Base-by-base conservation (phyloP, 2,113 vertebrate species). In the Silurus asotus region DNA sequence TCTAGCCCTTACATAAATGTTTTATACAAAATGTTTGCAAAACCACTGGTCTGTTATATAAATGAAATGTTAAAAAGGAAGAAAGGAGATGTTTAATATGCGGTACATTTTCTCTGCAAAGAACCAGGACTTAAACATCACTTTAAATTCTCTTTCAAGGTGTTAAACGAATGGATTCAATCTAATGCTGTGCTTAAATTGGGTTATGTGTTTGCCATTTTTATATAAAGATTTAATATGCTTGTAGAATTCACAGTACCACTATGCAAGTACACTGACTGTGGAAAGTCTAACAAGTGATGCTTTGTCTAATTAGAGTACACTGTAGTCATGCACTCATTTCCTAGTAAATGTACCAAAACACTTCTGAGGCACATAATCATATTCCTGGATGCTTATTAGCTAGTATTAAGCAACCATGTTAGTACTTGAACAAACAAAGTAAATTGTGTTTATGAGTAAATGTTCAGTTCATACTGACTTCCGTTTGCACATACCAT, bases 1-100 rank as follows among this genome's bases (percentile, higher is more conserved):
- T 78, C 74, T 56, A 55, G 55, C 23, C 23, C 51, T 77, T 25
- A 25, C 8, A 28, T 77, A 8, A 49, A 76, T 48, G 53, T 53
- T 49, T 37, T 37, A 37, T n/a, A 76, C 13, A 11, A 1, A 28
- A 55, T 76, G 74, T 23, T 76, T 25, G 23, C 2, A 76, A 76
- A 76, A 6, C 23, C 51, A 76, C 1, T 6, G 55, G 74, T 37
- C 15, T 58, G 55, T 20, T 59, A 79, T 59, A 8, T 8, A 79
- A 58, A 59, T 79, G 1, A 19, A 58, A 59, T 19, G 17, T 37
- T 58, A 78, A 56, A 56, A 56, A 77, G 7, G 49, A 76, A n/a
- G n/a, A 76, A 76, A 74, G 53, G 14, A 37, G 51, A 78, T 58
- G 51, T 58, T 78, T 78, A 78, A 56, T 14, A 78, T 78, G 53